Evolutionary conservation across 2,797 vertebrate genomes (phyloP).

Genomic region (Megaceryle alcyon): DNA sequence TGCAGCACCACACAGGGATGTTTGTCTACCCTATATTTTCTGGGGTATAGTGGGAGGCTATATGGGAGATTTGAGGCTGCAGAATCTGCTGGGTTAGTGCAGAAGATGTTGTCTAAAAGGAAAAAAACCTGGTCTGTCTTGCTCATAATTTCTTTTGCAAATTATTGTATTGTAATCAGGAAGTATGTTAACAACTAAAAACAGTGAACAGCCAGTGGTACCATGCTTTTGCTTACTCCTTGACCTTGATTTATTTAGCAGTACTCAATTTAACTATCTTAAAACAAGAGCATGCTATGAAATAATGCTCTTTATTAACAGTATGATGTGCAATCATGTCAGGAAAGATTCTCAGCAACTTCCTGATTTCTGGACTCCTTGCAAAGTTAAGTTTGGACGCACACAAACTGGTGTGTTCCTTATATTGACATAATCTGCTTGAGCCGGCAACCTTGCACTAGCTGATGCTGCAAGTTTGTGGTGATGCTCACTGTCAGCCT

Average conservation of each 20-base stretch:
- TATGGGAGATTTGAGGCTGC: not conserved
- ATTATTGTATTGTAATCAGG: not conserved
- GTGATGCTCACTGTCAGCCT: not conserved
- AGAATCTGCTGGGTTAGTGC: not conserved
- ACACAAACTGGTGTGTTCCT: fast-evolving
- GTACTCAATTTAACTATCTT: not conserved
- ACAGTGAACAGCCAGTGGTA: not conserved
- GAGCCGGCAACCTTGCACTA: not conserved
- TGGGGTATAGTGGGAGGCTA: not conserved
- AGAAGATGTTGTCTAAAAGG: not conserved
- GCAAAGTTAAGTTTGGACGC: not conserved
- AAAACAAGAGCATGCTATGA: not conserved
- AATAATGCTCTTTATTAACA: not conserved
- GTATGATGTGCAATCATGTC: not conserved
- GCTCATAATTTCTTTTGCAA: not conserved
- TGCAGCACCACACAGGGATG: not conserved
- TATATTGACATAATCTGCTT: not conserved
- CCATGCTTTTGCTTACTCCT: not conserved
- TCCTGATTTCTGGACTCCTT: not conserved
- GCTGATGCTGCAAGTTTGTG: not conserved
- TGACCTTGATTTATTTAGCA: not conserved
- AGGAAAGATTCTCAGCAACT: not conserved
- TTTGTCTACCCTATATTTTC: not conserved
- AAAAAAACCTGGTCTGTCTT: not conserved
- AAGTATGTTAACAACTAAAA: not conserved